Evolutionary conservation across 2,888 invertebrate genomes (phyloP), one percentile per base, ranked within the genome.

Genomic region (Microctonus brassicae): DNA sequence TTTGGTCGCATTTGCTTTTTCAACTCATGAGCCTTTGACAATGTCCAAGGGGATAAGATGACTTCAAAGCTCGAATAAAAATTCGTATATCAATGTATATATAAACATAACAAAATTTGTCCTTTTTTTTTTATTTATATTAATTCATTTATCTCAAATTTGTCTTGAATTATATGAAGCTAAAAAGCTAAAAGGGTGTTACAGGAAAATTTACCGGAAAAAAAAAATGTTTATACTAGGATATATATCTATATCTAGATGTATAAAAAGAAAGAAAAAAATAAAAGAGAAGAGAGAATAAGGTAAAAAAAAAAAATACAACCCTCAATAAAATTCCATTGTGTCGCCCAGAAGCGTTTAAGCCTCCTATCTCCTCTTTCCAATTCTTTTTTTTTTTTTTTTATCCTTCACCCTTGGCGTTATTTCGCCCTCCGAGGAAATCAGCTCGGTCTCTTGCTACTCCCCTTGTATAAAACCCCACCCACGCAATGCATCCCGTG

Each of bases 291-390:
- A 52, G 47, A 64, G 74, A 75, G 69, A 69, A 69, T 47, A 72
- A 62, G 52, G 72, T 69, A 71, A 42, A 47, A 34, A 60, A 34
- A 60, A 52, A 73, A 62, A 42, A 17, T 34, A 39, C 6, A 58
- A 71, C 67, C 77, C 71, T 42, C 70, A 75, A 78, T 77, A 73
- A 78, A 76, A 76, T 72, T 72, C 73, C 69, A 69, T 75, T 76
- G 75, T 81, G 79, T 79, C 80, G 76, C 79, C 76, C 74, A 57
- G 62, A 75, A 77, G 73, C 76, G 75, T 77, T 77, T 75, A 74
- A 76, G 74, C 75, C 66, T 57, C 57, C 42, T 69, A 61, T 64
- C 60, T 74, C 72, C 68, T 67, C 58, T 75, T 70, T 67, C 66
- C 74, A 69, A 47, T 71, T 53, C 67, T 67, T 67, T 60, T 62